Base-by-base conservation (phyloP, 2,797 vertebrate species). In the Etheostoma perlongum region DNA sequence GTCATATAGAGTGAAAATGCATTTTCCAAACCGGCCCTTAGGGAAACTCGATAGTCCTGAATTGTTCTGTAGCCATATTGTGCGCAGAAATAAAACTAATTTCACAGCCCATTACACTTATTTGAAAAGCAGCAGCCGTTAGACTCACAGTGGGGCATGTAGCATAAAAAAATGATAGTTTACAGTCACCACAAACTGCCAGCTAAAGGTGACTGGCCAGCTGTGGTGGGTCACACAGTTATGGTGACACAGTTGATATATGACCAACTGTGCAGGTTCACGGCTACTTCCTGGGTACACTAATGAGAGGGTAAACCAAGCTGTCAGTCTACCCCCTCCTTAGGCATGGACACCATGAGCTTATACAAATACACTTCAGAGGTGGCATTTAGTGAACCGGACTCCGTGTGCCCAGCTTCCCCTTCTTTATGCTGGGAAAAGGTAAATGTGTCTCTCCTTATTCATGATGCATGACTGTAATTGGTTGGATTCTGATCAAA, bases 71-170 rank as follows among this genome's bases (percentile, higher is more conserved):
- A 70, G 76, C 79, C 78, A 64, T 85, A 83, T 79, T 87, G 88
- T 82, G 78, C 51, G 47, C n/a, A 62, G 72, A 88, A 88, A 91
- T 90, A 84, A 89, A 87, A 81, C 84, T 90, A 44, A 94, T 95
- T 94, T 93, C 89, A 93, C 91, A 93, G 87, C 84, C 87, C 90
- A 92, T 92, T 93, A 91, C 67, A 89, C 81, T 74, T 83, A 79
- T 89, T 85, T 91, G 87, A 89, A 90, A 88, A 88, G 82, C 87
- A 82, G 72, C 82, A 78, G 76, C 69, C 58, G 72, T 83, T 46
- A 72, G 72, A 85, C 66, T 77, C 86, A 70, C 78, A 83, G 72
- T 68, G 72, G 73, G 78, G 69, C 42, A 72, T 57, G 54, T 64
- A 44, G 74, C 80, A 63, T 67, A n/a, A 65, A 47, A 67, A 87